Base-by-base conservation (phyloP, 2,113 vertebrate genomes). In the Athene noctua region DNA sequence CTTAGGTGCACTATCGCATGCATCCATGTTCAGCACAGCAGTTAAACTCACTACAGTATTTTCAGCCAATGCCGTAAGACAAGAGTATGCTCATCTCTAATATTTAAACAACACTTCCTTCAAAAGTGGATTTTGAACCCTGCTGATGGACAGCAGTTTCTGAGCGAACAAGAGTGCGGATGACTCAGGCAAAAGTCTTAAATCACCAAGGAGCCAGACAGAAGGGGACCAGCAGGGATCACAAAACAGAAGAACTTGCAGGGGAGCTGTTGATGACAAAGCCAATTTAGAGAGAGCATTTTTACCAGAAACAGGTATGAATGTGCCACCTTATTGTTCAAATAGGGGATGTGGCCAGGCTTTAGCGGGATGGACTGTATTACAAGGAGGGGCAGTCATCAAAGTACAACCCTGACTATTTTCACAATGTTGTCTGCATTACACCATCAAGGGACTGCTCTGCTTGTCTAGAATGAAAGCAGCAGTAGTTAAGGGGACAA, bases 1-100 rank as follows among this genome's bases (percentile, higher is more conserved):
- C 1, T 11, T 42, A 46, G 32, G 46, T 58, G 42, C 29, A 59
- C 0, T 1, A 59, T 19, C 1, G 10, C 29, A 13, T 0, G 0
- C 13, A n/a, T 36, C 15, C n/a, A 57, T 0, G 0, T 36, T 9
- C 7, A 86, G 46, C 47, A 30, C 7, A 40, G 44, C 34, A 54
- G 32, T 47, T 61, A 92, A 77, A 11, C 22, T 86, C 54, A 78
- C 13, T 62, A 27, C 8, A 16, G 19, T 63, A 57, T 25, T 73
- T 78, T 30, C 42, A 94, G 63, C 11, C 54, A 77, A 52, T 1
- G 2, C 21, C 22, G 21, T 49, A 42, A 88, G 47, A 83, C 38
- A 42, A 1, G 2, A 38, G 5, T 23, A 62, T 46, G 30, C 9
- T 80, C 2, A 5, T 49, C 21, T 54, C 59, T 44, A 40, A 29